Conservation (phyloP, 2,113 vertebrate genomes). For the Nyctibius bracteatus region DNA sequence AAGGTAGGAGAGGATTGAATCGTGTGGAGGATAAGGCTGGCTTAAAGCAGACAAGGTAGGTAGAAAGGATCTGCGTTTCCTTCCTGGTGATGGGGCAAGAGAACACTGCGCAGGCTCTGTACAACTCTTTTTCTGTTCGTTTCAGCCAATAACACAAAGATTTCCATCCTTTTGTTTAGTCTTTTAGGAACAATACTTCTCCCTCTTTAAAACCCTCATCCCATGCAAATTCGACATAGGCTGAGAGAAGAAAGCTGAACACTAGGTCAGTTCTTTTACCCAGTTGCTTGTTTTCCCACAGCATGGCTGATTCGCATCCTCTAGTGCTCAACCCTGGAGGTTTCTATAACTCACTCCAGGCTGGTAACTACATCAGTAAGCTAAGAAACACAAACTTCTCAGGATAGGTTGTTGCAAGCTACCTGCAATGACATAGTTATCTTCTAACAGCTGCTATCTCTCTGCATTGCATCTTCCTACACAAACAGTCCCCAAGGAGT, state of each 20-base stretch:
- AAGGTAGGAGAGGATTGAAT: constrained; percentile 16
- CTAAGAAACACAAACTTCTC: not conserved
- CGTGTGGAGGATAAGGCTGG: not conserved
- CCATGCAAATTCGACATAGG: not conserved
- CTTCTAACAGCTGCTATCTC: not conserved
- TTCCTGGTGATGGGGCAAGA: not conserved
- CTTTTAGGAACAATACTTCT: not conserved
- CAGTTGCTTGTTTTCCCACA: constrained; percentile 5
- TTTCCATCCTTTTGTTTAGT: not conserved
- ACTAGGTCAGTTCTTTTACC: not conserved
- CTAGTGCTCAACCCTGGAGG: not conserved
- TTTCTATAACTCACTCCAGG: not conserved
- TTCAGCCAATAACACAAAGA: not conserved
- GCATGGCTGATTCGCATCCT: not conserved
- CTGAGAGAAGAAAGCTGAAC: not conserved
- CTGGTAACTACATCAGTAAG: not conserved
- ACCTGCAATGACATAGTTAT: not conserved
- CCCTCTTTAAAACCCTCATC: not conserved
- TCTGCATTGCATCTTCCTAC: not conserved
- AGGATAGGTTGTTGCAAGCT: not conserved
- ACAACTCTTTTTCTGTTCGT: not conserved
- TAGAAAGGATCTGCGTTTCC: not conserved
- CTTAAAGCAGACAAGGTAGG: not conserved
- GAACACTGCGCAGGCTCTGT: not conserved
- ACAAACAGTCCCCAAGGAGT: not conserved